Percentiles rank a stretch among this genome's conserved stretches.
Evolutionary conservation across 1,140 invertebrate species (phyloP).

Genomic region (Megalonaias nervosa): DNA sequence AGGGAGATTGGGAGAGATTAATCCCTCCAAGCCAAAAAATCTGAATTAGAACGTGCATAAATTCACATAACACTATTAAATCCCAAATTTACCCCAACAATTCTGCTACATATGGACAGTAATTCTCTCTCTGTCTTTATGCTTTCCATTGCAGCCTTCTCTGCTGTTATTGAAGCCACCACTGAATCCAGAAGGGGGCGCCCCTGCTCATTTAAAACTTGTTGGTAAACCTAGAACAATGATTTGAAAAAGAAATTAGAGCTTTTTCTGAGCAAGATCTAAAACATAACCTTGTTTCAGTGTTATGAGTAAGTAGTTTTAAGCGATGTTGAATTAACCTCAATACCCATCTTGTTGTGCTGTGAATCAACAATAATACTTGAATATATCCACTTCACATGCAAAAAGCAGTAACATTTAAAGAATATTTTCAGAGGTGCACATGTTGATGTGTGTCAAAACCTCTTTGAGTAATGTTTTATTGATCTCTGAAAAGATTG

Average conservation of each 20-base stretch:
- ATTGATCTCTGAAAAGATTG: no score
- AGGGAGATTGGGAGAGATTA: no score
- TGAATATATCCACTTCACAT: no score
- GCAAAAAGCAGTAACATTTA: no score
- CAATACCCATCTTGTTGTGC: neutral
- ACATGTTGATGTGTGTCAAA: no score
- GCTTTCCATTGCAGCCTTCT: slow-evolving; percentile 61
- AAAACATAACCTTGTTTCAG: neutral
- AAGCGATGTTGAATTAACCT: neutral
- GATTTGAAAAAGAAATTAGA: neutral
- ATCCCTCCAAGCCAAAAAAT: no score
- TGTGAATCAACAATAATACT: no score
- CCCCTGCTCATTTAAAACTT: slow-evolving; percentile 70
- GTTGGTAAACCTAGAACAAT: slow-evolving; percentile 63
- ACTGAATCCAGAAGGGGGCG: slow-evolving; percentile 64
- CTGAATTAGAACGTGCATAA: no score
- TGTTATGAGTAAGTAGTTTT: neutral
- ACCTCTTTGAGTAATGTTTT: no score
- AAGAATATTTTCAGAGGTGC: no score
- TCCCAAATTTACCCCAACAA: slow-evolving; percentile 67
- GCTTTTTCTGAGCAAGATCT: neutral
- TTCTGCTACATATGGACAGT: slow-evolving; percentile 61
- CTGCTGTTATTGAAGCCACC: slow-evolving; percentile 61
- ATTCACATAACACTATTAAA: neutral
- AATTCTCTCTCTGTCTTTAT: slow-evolving; percentile 59